Base-by-base conservation (phyloP, 2,113 vertebrate genomes). In the Brachypteracias leptosomus region DNA sequence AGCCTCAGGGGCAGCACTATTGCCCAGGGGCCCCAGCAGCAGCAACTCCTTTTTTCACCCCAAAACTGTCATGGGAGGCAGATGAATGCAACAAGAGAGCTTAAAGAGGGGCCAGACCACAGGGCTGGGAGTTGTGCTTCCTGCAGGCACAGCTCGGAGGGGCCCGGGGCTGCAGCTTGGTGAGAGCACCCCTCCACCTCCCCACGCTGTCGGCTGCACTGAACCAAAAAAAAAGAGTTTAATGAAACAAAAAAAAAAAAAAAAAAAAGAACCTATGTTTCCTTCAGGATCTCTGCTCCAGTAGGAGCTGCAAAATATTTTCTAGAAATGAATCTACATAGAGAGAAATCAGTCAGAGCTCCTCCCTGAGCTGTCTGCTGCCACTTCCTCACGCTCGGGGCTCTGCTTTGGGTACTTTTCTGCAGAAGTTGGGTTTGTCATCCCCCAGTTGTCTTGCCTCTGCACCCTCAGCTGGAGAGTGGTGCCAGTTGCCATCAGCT, bases 101-200 rank as follows among this genome's bases (percentile, higher is more conserved):
- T 42, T n/a, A 73, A 90, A 70, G 76, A 0, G 17, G 66, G 66
- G 70, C 46, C 65, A 85, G 74, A 40, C 26, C 0, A 1, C 72
- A 70, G 49, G 63, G 76, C 46, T 73, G 63, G 54, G 88, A 68
- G 77, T 54, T 29, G 22, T 19, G 75, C 58, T 90, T 89, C 77
- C 76, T 85, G 65, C 88, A 70, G 72, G 58, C 40, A 38, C 3
- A 0, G 6, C 47, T 24, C 2, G 4, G 74, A 55, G 70, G 51
- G 24, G 0, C 3, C 0, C 9, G 19, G 1, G 65, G 70, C 61
- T 66, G 85, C 38, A 58, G 40, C 74, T 66, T 17, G 1, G 38
- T 0, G 2, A 13, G 49, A 59, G 47, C 70, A 54, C 42, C 74
- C 86, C 85, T 68, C 51, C 4, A 3, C 71, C 75, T 85, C 89